Conservation (phyloP, 2,888 invertebrate species). For the Dolomedes plantarius region DNA sequence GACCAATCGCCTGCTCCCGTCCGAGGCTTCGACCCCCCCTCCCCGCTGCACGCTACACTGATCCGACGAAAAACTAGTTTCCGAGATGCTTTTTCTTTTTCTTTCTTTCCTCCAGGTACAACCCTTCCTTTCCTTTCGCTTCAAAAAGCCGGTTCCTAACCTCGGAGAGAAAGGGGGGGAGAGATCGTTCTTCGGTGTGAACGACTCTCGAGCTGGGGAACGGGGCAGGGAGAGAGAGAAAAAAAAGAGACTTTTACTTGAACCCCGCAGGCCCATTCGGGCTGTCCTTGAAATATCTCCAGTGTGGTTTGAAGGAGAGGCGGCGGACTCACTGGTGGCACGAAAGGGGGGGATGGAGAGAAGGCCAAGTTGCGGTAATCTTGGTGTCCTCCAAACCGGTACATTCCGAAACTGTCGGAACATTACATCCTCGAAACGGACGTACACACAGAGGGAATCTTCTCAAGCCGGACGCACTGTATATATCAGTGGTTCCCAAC, state of each 20-base stretch:
- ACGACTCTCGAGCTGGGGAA: neutral
- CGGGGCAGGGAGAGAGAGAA: neutral
- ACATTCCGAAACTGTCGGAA: no score
- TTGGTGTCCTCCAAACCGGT: no score
- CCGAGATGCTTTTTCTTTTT: neutral
- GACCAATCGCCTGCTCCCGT: slow-evolving; percentile 26
- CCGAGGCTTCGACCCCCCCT: slow-evolving; percentile 21
- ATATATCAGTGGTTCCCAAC: no score
- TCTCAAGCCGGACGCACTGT: no score
- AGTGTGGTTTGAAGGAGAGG: no score
- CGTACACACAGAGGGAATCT: no score
- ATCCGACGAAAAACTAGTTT: neutral
- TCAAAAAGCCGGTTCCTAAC: neutral
- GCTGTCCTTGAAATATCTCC: neutral
- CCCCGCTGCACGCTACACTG: neutral
- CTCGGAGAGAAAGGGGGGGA: neutral
- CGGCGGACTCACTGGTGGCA: no score
- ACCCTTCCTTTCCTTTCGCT: slow-evolving; percentile 8
- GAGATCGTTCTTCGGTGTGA: neutral
- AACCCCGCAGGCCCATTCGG: neutral
- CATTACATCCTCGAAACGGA: no score
- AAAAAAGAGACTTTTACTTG: neutral
- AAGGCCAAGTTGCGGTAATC: no score
- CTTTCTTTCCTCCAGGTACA: slow-evolving; percentile 3
- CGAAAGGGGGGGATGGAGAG: no score